These are phyloP conservation scores for Drosophila erecta DNA, from an alignment of 1,140 invertebrate genomes.

Conservation along the genomic window DNA sequence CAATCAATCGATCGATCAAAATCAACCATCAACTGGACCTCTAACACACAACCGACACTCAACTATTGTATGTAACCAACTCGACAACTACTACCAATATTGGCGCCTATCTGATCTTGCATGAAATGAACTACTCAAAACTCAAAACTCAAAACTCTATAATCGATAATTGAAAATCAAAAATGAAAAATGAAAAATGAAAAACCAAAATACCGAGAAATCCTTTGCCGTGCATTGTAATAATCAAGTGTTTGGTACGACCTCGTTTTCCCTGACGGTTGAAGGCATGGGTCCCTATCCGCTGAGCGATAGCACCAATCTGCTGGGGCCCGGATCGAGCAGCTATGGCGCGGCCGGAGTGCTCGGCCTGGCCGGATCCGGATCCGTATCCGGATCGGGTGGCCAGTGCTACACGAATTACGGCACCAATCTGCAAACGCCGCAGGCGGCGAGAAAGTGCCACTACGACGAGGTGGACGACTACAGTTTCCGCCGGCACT, in stretches of 20 bases:
- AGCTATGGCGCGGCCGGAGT: constrained; percentile 45
- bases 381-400: constrained; percentile 32
- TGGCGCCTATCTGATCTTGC: constrained; percentile 60
- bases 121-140: constrained; percentile 45
- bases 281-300: constrained; percentile 85
- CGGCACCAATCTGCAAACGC: constrained; percentile 83
- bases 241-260: constrained; percentile 84
- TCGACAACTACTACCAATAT: constrained; percentile 39
- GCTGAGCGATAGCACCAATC: constrained; percentile 84
- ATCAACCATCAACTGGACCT: constrained; percentile 38
- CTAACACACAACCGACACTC: constrained; percentile 41
- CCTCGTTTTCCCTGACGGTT: constrained; percentile 85
- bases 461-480: constrained; percentile 81
- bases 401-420: constrained; percentile 83
- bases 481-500: constrained; percentile 80
- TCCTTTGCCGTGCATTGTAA: constrained; percentile 32
- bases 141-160: constrained; percentile 9
- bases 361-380: not conserved
- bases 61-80: constrained; percentile 72
- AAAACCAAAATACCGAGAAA: constrained; percentile 24
- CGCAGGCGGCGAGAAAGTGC: constrained; percentile 82
- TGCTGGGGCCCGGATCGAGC: constrained; percentile 79
- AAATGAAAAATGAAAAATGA: constrained; percentile 7
- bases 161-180: constrained; percentile 13
- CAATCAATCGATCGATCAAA: constrained; percentile 40